Evolutionary conservation across 2,797 vertebrate genomes (phyloP).

Genomic region (Catamblyrhynchus diadema): DNA sequence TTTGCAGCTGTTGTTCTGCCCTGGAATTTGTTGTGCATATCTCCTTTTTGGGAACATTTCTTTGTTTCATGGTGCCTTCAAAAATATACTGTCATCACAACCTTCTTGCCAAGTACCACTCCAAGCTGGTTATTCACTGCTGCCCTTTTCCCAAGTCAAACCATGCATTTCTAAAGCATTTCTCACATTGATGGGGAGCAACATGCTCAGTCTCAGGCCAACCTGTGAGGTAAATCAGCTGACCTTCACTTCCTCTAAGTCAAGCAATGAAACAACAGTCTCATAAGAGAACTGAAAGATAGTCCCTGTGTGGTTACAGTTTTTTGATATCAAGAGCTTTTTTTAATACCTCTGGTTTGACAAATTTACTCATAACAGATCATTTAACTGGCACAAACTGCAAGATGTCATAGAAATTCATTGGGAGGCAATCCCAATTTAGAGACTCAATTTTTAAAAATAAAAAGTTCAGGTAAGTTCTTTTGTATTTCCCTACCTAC

Average conservation of each 20-base stretch:
- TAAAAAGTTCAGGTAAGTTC: not conserved
- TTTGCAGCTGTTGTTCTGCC: conserved; percentile 35
- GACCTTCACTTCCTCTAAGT: not conserved
- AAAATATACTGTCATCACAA: not conserved
- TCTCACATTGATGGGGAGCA: not conserved
- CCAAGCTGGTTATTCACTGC: not conserved
- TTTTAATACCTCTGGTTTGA: not conserved
- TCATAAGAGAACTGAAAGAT: not conserved
- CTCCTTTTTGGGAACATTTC: conserved; percentile 4
- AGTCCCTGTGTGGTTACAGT: not conserved
- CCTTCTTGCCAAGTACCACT: not conserved
- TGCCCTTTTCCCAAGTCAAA: not conserved
- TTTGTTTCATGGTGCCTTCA: not conserved
- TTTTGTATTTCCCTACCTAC: not conserved
- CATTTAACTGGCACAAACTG: not conserved
- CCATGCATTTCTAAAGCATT: not conserved
- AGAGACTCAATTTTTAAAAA: not conserved
- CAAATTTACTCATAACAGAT: not conserved
- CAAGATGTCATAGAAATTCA: not conserved
- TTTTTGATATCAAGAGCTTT: not conserved
- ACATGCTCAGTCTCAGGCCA: not conserved
- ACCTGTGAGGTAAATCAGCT: conserved; percentile 1
- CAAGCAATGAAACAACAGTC: not conserved
- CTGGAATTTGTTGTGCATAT: conserved; percentile 19
- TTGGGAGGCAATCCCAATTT: not conserved